Evolutionary conservation across 2,888 invertebrate genomes (phyloP).

Genomic region (Ceramica pisi): DNA sequence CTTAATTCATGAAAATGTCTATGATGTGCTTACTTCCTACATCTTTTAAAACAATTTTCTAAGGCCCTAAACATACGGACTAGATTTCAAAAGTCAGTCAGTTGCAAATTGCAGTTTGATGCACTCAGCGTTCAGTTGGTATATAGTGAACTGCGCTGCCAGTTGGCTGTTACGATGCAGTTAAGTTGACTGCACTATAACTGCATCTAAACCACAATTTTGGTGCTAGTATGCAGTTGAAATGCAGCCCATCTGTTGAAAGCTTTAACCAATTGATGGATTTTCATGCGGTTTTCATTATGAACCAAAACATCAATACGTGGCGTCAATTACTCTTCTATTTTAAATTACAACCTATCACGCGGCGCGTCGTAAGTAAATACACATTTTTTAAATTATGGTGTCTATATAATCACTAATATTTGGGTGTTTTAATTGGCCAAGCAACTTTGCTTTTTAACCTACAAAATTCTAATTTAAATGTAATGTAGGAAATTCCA

Average conservation of each 20-base stretch:
- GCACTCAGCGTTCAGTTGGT: too few relatives aligned
- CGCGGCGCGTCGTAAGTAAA: conserved; percentile 20
- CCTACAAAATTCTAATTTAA: not conserved
- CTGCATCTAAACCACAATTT: too few relatives aligned
- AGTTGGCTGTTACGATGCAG: too few relatives aligned
- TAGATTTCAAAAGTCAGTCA: too few relatives aligned
- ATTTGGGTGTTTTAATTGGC: conserved; percentile 20
- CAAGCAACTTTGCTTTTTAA: conserved; percentile 23
- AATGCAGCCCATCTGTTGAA: too few relatives aligned
- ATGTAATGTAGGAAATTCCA: not conserved
- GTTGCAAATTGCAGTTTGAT: too few relatives aligned
- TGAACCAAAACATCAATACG: too few relatives aligned
- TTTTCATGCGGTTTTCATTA: not conserved
- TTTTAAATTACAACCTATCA: not conserved
- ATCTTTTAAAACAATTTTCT: not conserved
- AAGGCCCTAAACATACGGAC: too few relatives aligned
- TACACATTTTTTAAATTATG: not conserved
- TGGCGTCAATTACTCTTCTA: not conserved
- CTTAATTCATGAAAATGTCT: not conserved
- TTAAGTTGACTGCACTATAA: too few relatives aligned
- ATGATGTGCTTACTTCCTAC: not conserved
- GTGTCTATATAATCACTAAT: not conserved
- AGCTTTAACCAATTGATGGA: too few relatives aligned
- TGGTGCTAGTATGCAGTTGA: too few relatives aligned
- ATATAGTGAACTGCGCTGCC: too few relatives aligned